Base-by-base conservation (phyloP, 1,140 invertebrate species). In the Papilio machaon region DNA sequence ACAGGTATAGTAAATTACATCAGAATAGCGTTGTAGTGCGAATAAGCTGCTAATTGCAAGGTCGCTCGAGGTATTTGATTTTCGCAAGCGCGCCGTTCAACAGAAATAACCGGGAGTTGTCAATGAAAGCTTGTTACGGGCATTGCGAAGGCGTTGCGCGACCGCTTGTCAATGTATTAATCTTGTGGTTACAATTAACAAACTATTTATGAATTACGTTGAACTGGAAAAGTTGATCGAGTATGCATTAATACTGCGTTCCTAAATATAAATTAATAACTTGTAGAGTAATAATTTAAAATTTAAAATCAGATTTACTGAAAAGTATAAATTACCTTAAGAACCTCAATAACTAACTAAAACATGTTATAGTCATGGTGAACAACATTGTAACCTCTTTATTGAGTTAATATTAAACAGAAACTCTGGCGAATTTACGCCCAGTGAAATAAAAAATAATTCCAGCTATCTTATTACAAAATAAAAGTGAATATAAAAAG, bases 101-200 rank as follows among this genome's bases (percentile, higher is more conserved):
- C 73, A 75, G 73, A 52, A 73, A 73, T 52, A 75, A n/a, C 73
- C 11, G 19, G 64, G 64, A 49, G 46, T 75, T 75, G 73, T 75
- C 73, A 75, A 75, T 75, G 73, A 75, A 75, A 75, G 17, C 73
- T 75, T 75, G 73, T 75, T 74, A 75, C 73, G 19, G 46, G 10
- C 19, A 30, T 75, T 75, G 19, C 73, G 43, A 75, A 75, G 43
- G 73, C 47, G 73, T 64, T 30, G 46, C 43, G 73, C 46, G 47
- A 75, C 46, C 13, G 35, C 9, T 75, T 49, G 73, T 17, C 46
- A 19, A 8, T 19, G 73, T 49, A 75, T 49, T 47, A 75, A 75
- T 75, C 64, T 67, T 38, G 11, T 35, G 10, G 64, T 15, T 67
- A 67, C 30, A 35, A 35, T 67, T 67, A 67, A 13, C 64, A 15